These are phyloP conservation scores for Pangasius mekongensis DNA, from an alignment of 2,797 vertebrate genomes.

Conservation along the genomic window DNA sequence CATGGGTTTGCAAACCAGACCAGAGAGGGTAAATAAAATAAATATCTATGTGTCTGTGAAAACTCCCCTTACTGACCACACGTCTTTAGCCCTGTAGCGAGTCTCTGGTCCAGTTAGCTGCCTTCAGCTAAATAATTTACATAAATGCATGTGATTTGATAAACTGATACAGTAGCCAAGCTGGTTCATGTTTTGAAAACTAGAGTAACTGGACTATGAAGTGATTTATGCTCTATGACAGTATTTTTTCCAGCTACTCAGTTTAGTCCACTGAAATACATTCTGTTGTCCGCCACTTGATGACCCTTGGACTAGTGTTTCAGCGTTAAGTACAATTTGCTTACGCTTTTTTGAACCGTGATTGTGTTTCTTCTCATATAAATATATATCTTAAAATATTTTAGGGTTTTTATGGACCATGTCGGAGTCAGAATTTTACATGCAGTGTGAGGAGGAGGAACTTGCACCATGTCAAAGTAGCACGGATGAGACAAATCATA, in stretches of 20 bases:
- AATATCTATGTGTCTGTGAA: not conserved
- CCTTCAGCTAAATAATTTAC: not conserved
- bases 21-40: not conserved
- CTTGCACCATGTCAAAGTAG: constrained; percentile 83
- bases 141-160: not conserved
- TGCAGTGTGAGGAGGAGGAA: constrained; percentile 90
- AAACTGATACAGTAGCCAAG: not conserved
- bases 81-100: not conserved
- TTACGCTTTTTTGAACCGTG: not conserved
- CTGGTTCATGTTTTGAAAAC: not conserved
- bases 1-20: not conserved
- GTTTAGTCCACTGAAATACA: not conserved
- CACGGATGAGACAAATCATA: constrained; percentile 1
- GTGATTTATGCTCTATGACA: not conserved
- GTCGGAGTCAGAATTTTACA: constrained; percentile 85
- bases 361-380: not conserved
- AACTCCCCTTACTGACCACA: not conserved
- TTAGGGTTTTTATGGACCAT: constrained; percentile 66
- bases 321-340: not conserved
- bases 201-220: not conserved
- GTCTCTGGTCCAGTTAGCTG: not conserved
- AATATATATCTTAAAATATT: not conserved
- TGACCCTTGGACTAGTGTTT: not conserved
- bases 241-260: not conserved
- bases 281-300: not conserved